Evolutionary conservation across 2,113 vertebrate species (phyloP).

Genomic region (Nycticebus coucang): DNA sequence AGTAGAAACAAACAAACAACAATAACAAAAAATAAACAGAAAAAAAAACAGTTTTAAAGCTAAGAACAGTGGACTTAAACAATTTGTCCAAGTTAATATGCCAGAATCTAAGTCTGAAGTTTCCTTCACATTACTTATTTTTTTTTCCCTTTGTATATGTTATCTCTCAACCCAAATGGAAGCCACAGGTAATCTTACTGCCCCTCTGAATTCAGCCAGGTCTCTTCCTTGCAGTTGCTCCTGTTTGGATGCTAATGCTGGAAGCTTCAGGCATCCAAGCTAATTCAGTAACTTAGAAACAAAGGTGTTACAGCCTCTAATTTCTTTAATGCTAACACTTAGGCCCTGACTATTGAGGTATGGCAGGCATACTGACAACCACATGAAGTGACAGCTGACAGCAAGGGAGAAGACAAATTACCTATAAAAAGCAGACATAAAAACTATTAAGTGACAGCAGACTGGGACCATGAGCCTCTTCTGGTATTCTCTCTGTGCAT

Average conservation of each 20-base stretch:
- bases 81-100: not conserved
- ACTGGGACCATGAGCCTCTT: constrained; percentile 2
- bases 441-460: constrained; percentile 65
- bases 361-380: constrained; percentile 9
- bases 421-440: constrained; percentile 59
- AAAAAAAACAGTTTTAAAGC: not conserved
- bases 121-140: not conserved
- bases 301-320: not conserved
- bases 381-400: constrained; percentile 57
- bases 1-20: no score
- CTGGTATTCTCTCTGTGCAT: constrained; percentile 41
- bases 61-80: not conserved
- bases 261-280: not conserved
- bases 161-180: not conserved
- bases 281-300: constrained; percentile 34
- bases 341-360: constrained; percentile 10
- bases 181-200: not conserved
- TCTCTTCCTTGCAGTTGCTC: not conserved
- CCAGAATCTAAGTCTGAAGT: not conserved
- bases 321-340: constrained; percentile 50
- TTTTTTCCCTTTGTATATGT: not conserved
- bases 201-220: not conserved
- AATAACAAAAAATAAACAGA: no score
- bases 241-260: not conserved
- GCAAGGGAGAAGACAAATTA: constrained; percentile 62